These are phyloP conservation scores for Rhyzopertha dominica DNA, from an alignment of 1,140 invertebrate species.

Conservation along the genomic window DNA sequence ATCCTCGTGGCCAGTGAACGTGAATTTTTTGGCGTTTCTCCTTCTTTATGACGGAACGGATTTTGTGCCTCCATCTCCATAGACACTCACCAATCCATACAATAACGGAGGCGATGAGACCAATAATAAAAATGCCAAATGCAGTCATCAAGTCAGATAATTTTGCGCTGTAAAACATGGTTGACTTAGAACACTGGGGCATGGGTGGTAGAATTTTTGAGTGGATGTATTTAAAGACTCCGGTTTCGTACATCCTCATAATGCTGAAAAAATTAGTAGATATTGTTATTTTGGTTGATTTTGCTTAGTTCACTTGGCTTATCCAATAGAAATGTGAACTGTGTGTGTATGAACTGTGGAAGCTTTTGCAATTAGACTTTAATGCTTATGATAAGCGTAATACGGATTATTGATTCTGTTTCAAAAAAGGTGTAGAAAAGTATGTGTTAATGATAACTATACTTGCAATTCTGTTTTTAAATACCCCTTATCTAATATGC, in stretches of 20 bases:
- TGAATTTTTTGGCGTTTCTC: too few species aligned
- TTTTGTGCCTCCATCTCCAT: constrained; percentile 18
- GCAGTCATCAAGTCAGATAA: constrained; percentile 23
- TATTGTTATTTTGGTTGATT: not conserved
- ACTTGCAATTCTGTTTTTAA: not conserved
- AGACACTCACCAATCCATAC: constrained; percentile 17
- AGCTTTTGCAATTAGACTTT: too few species aligned
- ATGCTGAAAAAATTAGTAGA: constrained; percentile 18
- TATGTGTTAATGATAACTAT: constrained; percentile 3
- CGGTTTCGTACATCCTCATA: constrained; percentile 27
- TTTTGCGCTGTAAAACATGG: constrained; percentile 24
- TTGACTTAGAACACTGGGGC: constrained; percentile 17
- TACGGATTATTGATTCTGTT: too few species aligned
- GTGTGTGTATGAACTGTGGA: too few species aligned
- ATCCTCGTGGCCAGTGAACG: too few species aligned
- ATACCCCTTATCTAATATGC: too few species aligned
- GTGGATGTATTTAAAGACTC: constrained; percentile 24
- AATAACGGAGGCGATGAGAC: constrained; percentile 13
- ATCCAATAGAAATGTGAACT: not conserved
- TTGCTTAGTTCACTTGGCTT: not conserved
- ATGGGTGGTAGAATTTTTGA: constrained; percentile 16
- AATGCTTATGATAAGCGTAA: not conserved
- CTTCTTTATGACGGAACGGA: too few species aligned
- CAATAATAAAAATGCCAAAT: constrained; percentile 18
- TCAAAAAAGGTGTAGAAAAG: too few species aligned